A percentile compares a stretch with the other conserved stretches of the same genome.
phyloP scores from a whole-genome alignment of 2,797 vertebrate species.

The Smutsia gigantea region DNA sequence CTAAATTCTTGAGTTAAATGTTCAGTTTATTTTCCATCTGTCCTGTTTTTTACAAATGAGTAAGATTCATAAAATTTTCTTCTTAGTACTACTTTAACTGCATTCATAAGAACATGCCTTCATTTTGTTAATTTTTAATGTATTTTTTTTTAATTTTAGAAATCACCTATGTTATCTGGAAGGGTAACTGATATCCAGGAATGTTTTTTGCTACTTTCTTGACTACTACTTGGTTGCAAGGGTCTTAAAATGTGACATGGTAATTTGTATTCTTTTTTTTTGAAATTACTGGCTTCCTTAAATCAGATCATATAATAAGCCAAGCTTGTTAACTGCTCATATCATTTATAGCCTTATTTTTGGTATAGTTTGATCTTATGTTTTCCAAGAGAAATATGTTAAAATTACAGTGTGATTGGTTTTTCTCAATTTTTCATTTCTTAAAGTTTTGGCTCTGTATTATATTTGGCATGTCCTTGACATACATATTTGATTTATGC shows the following conservation, averaged over 20 bases:
- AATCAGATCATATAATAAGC: slow-evolving; percentile 13
- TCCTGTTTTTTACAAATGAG: background rate
- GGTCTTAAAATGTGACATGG: background rate
- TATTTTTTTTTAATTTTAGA: background rate
- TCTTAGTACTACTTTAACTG: background rate
- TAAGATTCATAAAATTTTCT: background rate
- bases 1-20: background rate
- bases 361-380: background rate
- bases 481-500: background rate
- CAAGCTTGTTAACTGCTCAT: background rate
- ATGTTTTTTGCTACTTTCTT: background rate
- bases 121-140: slow-evolving; percentile 19
- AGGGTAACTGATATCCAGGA: background rate
- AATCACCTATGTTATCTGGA: background rate
- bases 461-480: background rate
- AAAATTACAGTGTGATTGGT: background rate
- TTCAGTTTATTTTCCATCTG: background rate
- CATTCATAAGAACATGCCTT: background rate
- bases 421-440: slow-evolving; percentile 21
- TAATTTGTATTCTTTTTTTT: background rate
- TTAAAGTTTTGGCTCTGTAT: background rate
- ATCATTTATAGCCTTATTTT: slow-evolving; percentile 19
- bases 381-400: background rate
- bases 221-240: background rate
- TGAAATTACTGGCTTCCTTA: background rate